Evolutionary conservation across 2,888 invertebrate species (phyloP), one percentile per base, ranked within the genome.

Genomic region (Dynastes hyllus): DNA sequence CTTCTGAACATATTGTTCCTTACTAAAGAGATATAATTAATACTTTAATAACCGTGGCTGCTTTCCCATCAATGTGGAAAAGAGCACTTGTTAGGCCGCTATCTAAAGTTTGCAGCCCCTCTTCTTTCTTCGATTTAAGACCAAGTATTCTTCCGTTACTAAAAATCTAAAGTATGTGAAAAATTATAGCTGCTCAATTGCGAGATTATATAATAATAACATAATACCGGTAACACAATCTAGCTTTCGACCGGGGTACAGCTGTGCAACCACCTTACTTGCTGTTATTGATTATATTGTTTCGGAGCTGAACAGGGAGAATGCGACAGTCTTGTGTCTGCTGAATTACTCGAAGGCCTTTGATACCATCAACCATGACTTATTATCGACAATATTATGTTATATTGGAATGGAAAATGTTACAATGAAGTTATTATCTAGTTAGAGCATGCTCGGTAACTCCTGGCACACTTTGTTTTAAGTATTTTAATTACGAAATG

Each of bases 281-380:
- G 2, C 37, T 37, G 29, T 67, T 67, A 32, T 67, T 29, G 67
- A 29, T 67, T 32, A 67, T 11, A 32, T 67, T 9, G 5, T 70
- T 55, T 9, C 84, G 0, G 82, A 82, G 5, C 0, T 5, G 3
- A 75, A 83, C 55, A 65, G 82, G 1, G 66, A 84, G 0, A 70
- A 85, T 0, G 83, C 84, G 4, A 76, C 73, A 0, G 6, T 50
- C 0, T 85, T 86, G 69, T 29, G 65, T 22, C 32, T 78, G 50
- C 40, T 78, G 16, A 66, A 78, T 53, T 78, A 27, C 27, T 61
- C 61, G 22, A 73, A 73, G 11, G 65, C 78, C 1, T 79, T 79
- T 37, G 67, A 79, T 16, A 76, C n/a, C 1, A 61, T 79, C 11
- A 66, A 76, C 45, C 79, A 76, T 61, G 6, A 13, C 6, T 8